Evolutionary conservation across 2,113 vertebrate species (phyloP).

Genomic region (Alethe castanea): DNA sequence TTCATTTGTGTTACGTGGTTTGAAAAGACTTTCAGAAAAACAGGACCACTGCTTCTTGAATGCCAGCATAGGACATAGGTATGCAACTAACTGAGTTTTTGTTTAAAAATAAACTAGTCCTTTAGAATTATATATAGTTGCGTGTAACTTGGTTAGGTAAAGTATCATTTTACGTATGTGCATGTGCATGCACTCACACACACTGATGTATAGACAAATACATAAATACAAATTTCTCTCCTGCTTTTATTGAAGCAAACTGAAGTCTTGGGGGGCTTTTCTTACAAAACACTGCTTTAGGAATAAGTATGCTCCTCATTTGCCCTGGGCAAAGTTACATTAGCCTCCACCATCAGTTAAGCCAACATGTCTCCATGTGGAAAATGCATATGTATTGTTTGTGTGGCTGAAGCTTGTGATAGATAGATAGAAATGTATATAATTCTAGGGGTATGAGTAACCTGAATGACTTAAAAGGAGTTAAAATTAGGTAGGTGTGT

Average conservation of each 20-base stretch:
- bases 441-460: not conserved
- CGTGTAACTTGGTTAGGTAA: not conserved
- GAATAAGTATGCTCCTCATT: not conserved
- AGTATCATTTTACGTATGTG: not conserved
- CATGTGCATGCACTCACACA: too few species aligned
- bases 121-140: not conserved
- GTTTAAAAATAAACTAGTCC: not conserved
- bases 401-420: not conserved
- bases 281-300: not conserved
- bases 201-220: not conserved
- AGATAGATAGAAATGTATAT: not conserved
- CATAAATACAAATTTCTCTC: not conserved
- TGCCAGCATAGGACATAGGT: not conserved
- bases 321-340: not conserved
- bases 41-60: not conserved
- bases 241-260: not conserved
- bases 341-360: not conserved
- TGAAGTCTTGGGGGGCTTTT: not conserved
- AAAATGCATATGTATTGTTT: not conserved
- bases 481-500: not conserved
- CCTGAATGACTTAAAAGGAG: not conserved
- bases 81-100: not conserved
- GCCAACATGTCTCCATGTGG: not conserved
- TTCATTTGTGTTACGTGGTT: not conserved
- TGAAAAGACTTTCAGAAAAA: not conserved